Evolutionary conservation across 2,113 vertebrate species (phyloP).

Genomic region (Macquaria ambigua): DNA sequence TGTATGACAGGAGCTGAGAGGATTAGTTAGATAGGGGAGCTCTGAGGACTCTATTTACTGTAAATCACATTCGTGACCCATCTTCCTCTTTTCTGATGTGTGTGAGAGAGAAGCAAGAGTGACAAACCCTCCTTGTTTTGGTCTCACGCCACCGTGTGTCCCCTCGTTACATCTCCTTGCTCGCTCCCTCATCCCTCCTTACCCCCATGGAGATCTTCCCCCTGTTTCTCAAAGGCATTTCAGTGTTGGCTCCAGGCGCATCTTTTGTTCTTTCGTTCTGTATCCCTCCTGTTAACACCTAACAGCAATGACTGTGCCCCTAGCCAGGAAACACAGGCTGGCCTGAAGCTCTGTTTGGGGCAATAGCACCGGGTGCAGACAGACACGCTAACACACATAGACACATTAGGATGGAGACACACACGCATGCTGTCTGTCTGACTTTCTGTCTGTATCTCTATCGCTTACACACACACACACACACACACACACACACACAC

Average conservation of each 20-base stretch:
- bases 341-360: constrained; percentile 76
- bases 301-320: constrained; percentile 55
- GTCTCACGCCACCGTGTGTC: constrained; percentile 15
- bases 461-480: constrained; percentile 3
- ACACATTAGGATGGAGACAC: constrained; percentile 56
- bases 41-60: constrained; percentile 76
- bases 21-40: constrained; percentile 71
- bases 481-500: constrained; percentile 21
- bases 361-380: constrained; percentile 66
- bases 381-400: constrained; percentile 56
- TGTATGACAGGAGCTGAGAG: constrained; percentile 72
- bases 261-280: constrained; percentile 71
- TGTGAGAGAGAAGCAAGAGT: constrained; percentile 27
- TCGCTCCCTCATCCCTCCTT: constrained; percentile 17
- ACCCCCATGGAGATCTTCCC: constrained; percentile 46
- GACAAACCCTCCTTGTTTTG: constrained; percentile 29
- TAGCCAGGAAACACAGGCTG: constrained; percentile 71
- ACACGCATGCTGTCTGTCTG: constrained; percentile 44
- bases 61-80: constrained; percentile 71
- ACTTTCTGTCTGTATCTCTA: constrained; percentile 39
- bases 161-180: constrained; percentile 16
- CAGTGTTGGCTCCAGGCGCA: constrained; percentile 57
- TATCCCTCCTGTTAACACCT: constrained; percentile 67
- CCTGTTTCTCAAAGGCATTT: constrained; percentile 64
- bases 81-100: constrained; percentile 55